Conservation (phyloP, 2,888 invertebrate genomes). For the Stegana nigrithorax region DNA sequence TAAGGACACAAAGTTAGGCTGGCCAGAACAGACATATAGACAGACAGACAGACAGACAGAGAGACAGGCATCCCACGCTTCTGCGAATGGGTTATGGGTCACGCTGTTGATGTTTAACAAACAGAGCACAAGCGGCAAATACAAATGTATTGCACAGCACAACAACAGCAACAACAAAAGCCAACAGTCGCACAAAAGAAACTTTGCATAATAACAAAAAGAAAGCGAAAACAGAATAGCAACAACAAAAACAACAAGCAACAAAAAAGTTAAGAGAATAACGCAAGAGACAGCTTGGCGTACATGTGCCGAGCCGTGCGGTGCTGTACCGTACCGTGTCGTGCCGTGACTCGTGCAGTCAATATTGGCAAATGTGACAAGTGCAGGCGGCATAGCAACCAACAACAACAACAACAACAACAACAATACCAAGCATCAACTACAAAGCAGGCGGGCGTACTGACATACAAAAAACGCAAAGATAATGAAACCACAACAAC, state of each 20-base stretch:
- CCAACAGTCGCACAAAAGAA: constrained; percentile 18
- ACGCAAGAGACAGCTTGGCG: not conserved
- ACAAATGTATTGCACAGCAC: constrained; percentile 4
- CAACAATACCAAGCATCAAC: constrained; percentile 3
- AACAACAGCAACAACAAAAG: too few species aligned
- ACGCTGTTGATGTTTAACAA: constrained; percentile 9
- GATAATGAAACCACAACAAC: constrained; percentile 59
- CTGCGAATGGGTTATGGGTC: not conserved
- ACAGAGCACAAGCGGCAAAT: constrained; percentile 12
- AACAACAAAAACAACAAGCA: not conserved
- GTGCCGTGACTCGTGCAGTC: constrained; percentile 34
- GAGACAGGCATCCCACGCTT: not conserved
- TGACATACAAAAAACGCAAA: constrained; percentile 45
- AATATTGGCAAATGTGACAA: constrained; percentile 60
- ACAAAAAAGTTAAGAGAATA: not conserved
- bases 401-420: constrained; percentile 18
- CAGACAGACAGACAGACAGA: not conserved
- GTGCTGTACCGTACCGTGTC: not conserved
- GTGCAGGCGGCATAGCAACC: constrained; percentile 37
- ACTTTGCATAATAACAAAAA: constrained; percentile 2
- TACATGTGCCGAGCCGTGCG: not conserved
- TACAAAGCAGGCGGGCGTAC: constrained; percentile 37
- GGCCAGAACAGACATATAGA: not conserved
- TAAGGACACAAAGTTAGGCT: constrained; percentile 40
- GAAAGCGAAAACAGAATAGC: not conserved